Evolutionary conservation across 1,140 invertebrate species (phyloP), one percentile per base, ranked within the genome.

Genomic region (Cataglyphis hispanica): DNA sequence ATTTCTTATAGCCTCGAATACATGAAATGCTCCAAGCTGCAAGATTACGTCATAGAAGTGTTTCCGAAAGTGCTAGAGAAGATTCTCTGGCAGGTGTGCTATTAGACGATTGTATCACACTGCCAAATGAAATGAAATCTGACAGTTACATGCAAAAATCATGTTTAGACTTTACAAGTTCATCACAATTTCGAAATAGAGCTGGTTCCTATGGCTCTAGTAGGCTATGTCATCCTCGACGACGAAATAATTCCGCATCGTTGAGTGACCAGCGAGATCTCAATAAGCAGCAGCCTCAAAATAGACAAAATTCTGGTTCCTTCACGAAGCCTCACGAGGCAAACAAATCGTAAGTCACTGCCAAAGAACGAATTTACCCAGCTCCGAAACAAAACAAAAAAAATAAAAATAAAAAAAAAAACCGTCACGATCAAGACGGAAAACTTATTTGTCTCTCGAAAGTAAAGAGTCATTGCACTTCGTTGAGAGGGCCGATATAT

Each of bases 1-100:
- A 22, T 89, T 72, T 67, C 40, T 93, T 90, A 34, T 84, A 95
- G 95, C 96, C 96, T 0, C 95, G 96, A 89, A 96, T 96, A 90
- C 95, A 96, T 80, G 96, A 96, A 76, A 95, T 96, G 94, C 90
- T 96, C 25, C 94, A 95, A 87, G 94, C 94, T 16, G 93, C 95
- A 22, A 95, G 96, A 37, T 94, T 95, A 58, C 94, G 96, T n/a
- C 95, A 96, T 88, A 95, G 96, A 69, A 96, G 96, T 74, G 95
- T 96, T 1, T 96, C 96, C 0, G 96, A 96, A 84, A 96, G 96
- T 46, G 95, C 93, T 0, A 93, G 93, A 22, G 91, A 94, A 34
- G 86, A 84, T 0, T 93, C 92, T 4, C 81, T 91, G 1, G 91
- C 86, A 13, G 92, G 91, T 56, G 94, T 34, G 90, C 64, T 95